Percentiles rank a stretch among this genome's conserved stretches.
Conservation (phyloP, 2,113 vertebrate species). For the Xiphorhynchus elegans region DNA sequence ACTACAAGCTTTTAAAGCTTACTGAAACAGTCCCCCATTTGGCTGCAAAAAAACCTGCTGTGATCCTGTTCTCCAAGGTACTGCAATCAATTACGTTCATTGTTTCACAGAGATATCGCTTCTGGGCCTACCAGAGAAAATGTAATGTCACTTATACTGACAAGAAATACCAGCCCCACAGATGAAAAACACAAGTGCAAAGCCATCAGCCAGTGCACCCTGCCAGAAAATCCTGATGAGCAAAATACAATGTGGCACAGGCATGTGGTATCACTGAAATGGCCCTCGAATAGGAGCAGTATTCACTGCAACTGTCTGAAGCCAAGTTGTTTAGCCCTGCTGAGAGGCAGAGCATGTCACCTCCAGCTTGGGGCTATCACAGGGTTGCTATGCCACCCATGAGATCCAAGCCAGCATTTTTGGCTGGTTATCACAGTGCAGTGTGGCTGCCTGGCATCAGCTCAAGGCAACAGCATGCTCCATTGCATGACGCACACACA, state of each 20-base stretch:
- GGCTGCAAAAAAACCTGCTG: neutral
- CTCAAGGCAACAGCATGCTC: neutral
- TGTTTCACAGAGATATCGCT: neutral
- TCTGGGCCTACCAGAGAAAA: neutral
- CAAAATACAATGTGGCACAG: neutral
- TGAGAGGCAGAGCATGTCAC: neutral
- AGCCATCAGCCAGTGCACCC: neutral
- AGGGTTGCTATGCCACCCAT: neutral
- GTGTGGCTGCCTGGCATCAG: neutral
- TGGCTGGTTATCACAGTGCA: neutral
- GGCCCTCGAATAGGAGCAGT: neutral
- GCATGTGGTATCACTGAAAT: neutral
- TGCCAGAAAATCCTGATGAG: neutral
- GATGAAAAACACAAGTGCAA: neutral
- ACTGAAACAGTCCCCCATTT: neutral
- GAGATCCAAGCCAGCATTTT: neutral
- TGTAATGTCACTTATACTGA: neutral
- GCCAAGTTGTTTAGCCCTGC: neutral
- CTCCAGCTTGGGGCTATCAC: neutral
- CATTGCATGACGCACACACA: neutral
- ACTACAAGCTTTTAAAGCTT: neutral
- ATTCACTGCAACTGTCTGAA: neutral
- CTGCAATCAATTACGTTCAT: fast-evolving
- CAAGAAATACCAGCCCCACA: neutral
- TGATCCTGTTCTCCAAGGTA: neutral